Percentiles rank a stretch among this genome's conserved stretches.
phyloP scores from a whole-genome alignment of 2,888 invertebrate genomes.

The Leptopilina myrica region DNA sequence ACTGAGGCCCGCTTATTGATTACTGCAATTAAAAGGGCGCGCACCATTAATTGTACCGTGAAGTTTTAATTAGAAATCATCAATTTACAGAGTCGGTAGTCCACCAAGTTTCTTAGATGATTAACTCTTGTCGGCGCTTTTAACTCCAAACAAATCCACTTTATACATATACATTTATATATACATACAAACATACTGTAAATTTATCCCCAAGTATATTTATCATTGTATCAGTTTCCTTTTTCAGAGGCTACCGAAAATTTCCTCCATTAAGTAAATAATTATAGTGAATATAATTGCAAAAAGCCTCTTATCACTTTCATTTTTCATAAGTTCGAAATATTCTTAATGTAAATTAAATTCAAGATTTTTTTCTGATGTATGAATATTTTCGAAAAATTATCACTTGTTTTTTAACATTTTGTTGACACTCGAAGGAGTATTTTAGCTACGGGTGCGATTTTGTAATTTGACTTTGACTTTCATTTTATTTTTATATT shows the following conservation, averaged over 20 bases:
- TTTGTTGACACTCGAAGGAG: no score
- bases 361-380: no score
- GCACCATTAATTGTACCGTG: conserved; percentile 73
- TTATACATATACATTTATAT: conserved; percentile 47
- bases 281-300: no score
- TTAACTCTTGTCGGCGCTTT: conserved; percentile 46
- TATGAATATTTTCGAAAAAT: no score
- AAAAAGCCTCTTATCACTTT: no score
- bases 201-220: conserved; percentile 18
- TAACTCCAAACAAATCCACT: conserved; percentile 48
- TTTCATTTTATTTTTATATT: no score
- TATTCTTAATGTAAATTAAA: no score
- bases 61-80: conserved; percentile 74
- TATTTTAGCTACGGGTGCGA: no score
- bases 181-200: conserved; percentile 45
- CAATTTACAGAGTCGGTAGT: conserved; percentile 62
- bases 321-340: no score
- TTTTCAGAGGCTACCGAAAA: neutral
- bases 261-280: no score
- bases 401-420: no score
- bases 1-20: conserved; percentile 67
- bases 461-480: no score
- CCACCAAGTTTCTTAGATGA: conserved; percentile 44
- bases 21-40: conserved; percentile 73
- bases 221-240: conserved; percentile 1